phyloP scores from a whole-genome alignment of 2,113 vertebrate species.

The Scortum barcoo region DNA sequence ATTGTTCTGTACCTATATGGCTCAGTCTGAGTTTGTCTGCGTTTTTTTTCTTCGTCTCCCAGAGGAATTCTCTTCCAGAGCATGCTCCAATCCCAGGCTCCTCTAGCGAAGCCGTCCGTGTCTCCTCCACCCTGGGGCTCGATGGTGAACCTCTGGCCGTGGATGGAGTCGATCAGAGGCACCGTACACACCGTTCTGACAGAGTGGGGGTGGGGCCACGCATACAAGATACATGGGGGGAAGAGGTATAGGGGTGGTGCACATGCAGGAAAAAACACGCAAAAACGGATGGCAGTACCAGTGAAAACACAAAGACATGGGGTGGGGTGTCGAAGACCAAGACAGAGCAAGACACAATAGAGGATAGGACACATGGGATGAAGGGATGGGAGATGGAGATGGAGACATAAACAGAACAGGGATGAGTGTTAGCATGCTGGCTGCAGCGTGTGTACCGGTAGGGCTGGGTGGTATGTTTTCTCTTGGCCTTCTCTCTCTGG shows the following conservation, averaged over 20 bases:
- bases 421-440: slow-evolving; percentile 74
- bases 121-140: slow-evolving; percentile 96
- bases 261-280: slow-evolving; percentile 13
- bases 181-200: slow-evolving; percentile 97
- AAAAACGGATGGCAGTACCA: slow-evolving; percentile 36
- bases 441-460: slow-evolving; percentile 91
- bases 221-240: slow-evolving; percentile 53
- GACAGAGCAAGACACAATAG: slow-evolving; percentile 55
- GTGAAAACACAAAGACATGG: slow-evolving; percentile 65
- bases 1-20: slow-evolving; percentile 94
- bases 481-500: slow-evolving; percentile 95
- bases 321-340: slow-evolving; percentile 5
- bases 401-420: slow-evolving; percentile 81
- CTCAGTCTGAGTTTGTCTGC: slow-evolving; percentile 94
- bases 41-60: slow-evolving; percentile 90
- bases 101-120: slow-evolving; percentile 96
- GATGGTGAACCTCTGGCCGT: slow-evolving; percentile 91
- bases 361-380: slow-evolving; percentile 73
- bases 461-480: slow-evolving; percentile 94
- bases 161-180: slow-evolving; percentile 98
- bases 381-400: slow-evolving; percentile 79
- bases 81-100: slow-evolving; percentile 99
- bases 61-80: slow-evolving; percentile 99
- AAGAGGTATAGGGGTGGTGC: slow-evolving; percentile 4
- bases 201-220: slow-evolving; percentile 66